phyloP scores from a whole-genome alignment of 2,113 vertebrate species.

The Leptosomus discolor region DNA sequence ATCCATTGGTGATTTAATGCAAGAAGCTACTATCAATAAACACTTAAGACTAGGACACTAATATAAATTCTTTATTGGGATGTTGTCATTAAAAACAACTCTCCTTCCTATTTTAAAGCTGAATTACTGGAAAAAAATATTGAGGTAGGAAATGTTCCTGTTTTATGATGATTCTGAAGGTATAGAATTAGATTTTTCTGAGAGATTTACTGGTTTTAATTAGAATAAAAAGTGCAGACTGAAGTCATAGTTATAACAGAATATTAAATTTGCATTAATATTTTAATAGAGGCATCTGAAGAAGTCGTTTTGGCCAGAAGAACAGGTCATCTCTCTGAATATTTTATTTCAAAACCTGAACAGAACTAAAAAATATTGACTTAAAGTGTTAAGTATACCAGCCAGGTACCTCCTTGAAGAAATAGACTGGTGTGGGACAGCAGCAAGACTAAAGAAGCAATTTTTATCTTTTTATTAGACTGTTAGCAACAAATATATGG shows the following conservation, averaged over 20 bases:
- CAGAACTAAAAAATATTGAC: not conserved
- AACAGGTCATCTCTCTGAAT: not conserved
- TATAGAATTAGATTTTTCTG: not conserved
- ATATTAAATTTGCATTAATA: not conserved
- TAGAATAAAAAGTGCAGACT: not conserved
- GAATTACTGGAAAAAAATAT: not conserved
- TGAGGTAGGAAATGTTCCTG: not conserved
- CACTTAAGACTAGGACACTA: not conserved
- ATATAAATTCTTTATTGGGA: not conserved
- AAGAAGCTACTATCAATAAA: not conserved
- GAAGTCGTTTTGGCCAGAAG: not conserved
- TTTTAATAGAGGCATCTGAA: not conserved
- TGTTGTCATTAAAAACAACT: not conserved
- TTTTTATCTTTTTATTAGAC: not conserved
- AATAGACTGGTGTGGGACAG: not conserved
- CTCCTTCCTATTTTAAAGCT: not conserved
- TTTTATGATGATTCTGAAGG: not conserved
- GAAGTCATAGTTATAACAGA: not conserved
- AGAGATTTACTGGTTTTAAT: conserved; percentile 24
- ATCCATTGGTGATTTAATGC: not conserved
- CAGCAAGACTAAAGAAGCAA: not conserved
- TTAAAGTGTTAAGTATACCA: not conserved
- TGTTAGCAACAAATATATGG: not conserved
- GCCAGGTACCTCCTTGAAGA: not conserved
- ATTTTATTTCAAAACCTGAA: not conserved